phyloP scores from a whole-genome alignment of 2,113 vertebrate genomes.

The Delphinus delphis region DNA sequence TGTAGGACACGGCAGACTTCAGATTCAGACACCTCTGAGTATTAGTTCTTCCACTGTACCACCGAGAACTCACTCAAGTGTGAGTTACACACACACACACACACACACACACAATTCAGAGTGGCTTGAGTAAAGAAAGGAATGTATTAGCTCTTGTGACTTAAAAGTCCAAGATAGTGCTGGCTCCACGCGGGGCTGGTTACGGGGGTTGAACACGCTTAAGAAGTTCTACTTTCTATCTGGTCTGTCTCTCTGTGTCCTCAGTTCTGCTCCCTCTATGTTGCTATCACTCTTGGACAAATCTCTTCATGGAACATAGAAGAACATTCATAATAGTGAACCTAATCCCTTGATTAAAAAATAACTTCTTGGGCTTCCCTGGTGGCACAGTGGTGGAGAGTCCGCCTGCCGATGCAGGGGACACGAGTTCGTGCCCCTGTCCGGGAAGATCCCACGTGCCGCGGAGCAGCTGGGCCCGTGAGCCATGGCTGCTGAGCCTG shows the following conservation, averaged over 20 bases:
- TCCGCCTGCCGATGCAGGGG: too few relatives aligned
- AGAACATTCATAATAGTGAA: not conserved
- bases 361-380: not conserved
- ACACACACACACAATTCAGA: not conserved
- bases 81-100: not conserved
- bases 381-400: too few relatives aligned
- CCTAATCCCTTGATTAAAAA: not conserved
- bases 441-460: too few relatives aligned
- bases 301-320: not conserved
- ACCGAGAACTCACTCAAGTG: not conserved
- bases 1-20: not conserved
- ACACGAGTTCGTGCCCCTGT: too few relatives aligned
- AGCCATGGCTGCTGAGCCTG: too few relatives aligned
- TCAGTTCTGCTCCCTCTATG: not conserved
- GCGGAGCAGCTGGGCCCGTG: too few relatives aligned
- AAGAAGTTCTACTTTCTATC: not conserved
- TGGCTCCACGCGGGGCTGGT: not conserved
- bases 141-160: not conserved
- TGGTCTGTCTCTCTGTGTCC: not conserved
- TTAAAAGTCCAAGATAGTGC: not conserved
- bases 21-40: not conserved
- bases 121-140: not conserved
- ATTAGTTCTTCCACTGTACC: not conserved
- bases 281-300: not conserved
- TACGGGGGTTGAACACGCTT: accelerated